These are phyloP conservation scores for Hippocampus zosterae DNA, from an alignment of 2,113 vertebrate species.

Conservation along the genomic window DNA sequence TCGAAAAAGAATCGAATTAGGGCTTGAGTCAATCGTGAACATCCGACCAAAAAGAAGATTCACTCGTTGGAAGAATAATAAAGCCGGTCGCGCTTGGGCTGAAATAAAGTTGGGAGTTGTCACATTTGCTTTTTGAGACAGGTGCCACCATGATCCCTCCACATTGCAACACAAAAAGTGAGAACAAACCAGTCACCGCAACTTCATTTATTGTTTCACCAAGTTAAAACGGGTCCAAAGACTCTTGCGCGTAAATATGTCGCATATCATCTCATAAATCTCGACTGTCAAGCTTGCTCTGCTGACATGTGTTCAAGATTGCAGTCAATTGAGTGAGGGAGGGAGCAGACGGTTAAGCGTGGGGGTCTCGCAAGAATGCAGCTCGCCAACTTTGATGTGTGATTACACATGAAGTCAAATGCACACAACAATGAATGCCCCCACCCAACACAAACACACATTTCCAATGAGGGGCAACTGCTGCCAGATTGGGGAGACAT, in stretches of 20 bases:
- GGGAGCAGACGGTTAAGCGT: constrained; percentile 8
- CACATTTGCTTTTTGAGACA: too few species aligned
- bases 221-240: too few species aligned
- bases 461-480: neutral
- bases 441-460: neutral
- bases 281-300: neutral
- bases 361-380: neutral
- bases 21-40: too few species aligned
- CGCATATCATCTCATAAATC: neutral
- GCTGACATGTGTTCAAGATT: neutral
- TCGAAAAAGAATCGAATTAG: too few species aligned
- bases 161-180: too few species aligned
- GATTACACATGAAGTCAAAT: constrained; percentile 4
- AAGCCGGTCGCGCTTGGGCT: too few species aligned
- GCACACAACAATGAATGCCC: neutral
- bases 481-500: constrained; percentile 19
- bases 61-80: too few species aligned
- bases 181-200: too few species aligned
- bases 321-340: neutral
- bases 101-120: too few species aligned
- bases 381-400: neutral
- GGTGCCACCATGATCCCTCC: too few species aligned
- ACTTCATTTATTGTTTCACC: too few species aligned
- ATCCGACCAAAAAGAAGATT: too few species aligned
- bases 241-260: neutral